Conservation (phyloP, 2,888 invertebrate genomes). For the Melitaea athalia region DNA sequence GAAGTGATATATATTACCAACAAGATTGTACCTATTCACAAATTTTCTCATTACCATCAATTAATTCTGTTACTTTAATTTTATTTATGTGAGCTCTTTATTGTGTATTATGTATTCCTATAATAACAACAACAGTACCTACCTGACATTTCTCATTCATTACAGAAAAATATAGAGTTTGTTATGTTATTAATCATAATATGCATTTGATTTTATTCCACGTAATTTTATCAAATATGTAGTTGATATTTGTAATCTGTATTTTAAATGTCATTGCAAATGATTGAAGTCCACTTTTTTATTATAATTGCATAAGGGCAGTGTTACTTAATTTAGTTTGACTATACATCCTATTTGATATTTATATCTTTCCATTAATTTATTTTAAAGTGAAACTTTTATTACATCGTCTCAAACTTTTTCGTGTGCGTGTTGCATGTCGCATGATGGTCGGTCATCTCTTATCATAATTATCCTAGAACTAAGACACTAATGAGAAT, state of each 20-base stretch:
- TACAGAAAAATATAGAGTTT: conserved; percentile 51
- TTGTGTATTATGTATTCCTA: background rate
- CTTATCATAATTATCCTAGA: too few species aligned
- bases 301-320: conserved; percentile 22
- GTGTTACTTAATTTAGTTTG: conserved; percentile 14
- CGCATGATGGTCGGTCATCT: too few species aligned
- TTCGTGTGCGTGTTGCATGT: too few species aligned
- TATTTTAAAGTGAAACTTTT: too few species aligned
- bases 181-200: conserved; percentile 44
- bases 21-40: too few species aligned
- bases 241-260: conserved; percentile 51
- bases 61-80: too few species aligned
- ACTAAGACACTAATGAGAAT: too few species aligned
- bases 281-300: conserved; percentile 36
- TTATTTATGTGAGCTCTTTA: too few species aligned
- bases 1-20: too few species aligned
- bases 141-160: conserved; percentile 70
- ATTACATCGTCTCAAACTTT: too few species aligned
- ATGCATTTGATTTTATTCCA: conserved; percentile 60
- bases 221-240: conserved; percentile 50
- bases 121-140: conserved; percentile 28
- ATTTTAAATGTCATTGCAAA: conserved; percentile 44
- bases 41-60: too few species aligned
- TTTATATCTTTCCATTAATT: background rate
- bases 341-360: background rate